Evolutionary conservation across 2,113 vertebrate species (phyloP).

Genomic region (Crocuta crocuta): DNA sequence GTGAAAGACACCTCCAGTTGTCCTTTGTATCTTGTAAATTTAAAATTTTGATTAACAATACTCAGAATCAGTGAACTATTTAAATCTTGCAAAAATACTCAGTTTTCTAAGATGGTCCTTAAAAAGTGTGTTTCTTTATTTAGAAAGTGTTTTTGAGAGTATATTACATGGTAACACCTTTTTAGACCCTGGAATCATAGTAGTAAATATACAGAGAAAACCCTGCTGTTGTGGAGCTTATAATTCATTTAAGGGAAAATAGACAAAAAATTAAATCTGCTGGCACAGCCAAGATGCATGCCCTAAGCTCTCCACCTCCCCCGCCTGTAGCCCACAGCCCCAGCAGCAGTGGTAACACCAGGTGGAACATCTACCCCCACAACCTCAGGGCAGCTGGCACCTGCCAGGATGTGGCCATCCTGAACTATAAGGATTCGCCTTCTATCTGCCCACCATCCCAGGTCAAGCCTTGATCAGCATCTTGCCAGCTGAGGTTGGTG

Average conservation of each 20-base stretch:
- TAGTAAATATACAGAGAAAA: not conserved
- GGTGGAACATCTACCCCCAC: not conserved
- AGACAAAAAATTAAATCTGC: not conserved
- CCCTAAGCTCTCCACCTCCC: not conserved
- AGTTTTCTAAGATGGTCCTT: not conserved
- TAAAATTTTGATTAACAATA: not conserved
- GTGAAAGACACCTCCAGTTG: not conserved
- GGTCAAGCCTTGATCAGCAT: not conserved
- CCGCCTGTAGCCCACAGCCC: accelerated
- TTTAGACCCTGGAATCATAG: not conserved
- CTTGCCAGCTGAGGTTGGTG: not conserved
- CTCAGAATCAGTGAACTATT: not conserved
- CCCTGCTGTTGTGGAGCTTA: not conserved
- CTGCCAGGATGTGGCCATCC: not conserved
- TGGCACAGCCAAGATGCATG: no score
- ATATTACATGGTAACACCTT: not conserved
- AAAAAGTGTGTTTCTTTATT: not conserved
- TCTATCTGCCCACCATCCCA: accelerated
- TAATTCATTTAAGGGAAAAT: not conserved
- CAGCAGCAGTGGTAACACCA: accelerated
- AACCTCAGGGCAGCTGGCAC: not conserved
- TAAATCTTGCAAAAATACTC: not conserved
- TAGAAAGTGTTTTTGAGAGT: not conserved
- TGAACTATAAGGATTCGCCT: not conserved
- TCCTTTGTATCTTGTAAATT: not conserved